Evolutionary conservation across 2,888 invertebrate genomes (phyloP), one percentile per base, ranked within the genome.

Genomic region (Ecliptopera silaceata): DNA sequence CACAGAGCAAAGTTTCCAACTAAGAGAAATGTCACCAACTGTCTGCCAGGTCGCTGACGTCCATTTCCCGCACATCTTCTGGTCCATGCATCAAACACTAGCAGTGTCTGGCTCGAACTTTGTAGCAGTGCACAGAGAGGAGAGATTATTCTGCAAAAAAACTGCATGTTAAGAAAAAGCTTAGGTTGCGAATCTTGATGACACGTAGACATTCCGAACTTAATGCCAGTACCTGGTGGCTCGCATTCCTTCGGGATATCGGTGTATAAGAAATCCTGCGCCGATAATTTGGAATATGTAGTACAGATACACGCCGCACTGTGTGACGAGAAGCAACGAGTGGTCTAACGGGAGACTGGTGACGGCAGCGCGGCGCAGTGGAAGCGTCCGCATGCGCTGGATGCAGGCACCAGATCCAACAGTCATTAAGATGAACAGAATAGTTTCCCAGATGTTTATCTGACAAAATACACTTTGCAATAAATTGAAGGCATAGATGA

Each of bases 251-350:
- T 83, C 83, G 3, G 89, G 80, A 62, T 77, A 86, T 17, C 78
- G 71, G 32, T 89, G 82, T 56, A 87, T 79, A 1, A 92, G 82
- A 62, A 94, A 94, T 39, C 94, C 94, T 44, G 94, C 95, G 26
- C 96, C 95, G 50, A 96, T 95, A 44, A 96, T 94, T 73, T 95
- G 95, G 75, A 96, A 95, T 64, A 95, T 90, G 72, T 95, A 95
- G 84, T 95, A 96, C 13, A 96, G 92, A 78, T 95, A 95, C 56
- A 96, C 94, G 3, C 96, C 97, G 22, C 95, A 94, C 78, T 96
- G 95, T 1, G 96, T 96, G 34, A 96, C 94, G 4, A 96, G 92
- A 32, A 97, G 86, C 15, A 97, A 86, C 0, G 94, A 94, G 70
- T 94, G 95, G 71, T 96, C 96, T 64, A 96, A 82, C 42, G 92